phyloP scores from a whole-genome alignment of 2,113 vertebrate species.

The Macquaria australasica region DNA sequence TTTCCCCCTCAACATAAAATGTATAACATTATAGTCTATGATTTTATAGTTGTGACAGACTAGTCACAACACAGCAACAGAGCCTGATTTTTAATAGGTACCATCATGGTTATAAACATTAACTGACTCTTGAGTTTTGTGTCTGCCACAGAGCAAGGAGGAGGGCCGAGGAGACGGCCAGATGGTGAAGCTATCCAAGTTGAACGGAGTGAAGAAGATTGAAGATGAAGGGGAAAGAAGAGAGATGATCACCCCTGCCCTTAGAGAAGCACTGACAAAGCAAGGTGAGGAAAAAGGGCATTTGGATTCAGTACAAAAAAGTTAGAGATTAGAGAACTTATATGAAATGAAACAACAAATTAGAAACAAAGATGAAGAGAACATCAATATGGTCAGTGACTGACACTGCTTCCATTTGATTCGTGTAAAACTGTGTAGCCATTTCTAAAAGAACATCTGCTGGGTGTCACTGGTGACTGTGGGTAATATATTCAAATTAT shows the following conservation, averaged over 20 bases:
- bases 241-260: conserved; percentile 94
- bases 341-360: background rate
- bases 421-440: background rate
- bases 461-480: conserved; percentile 33
- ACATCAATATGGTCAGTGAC: background rate
- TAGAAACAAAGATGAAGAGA: background rate
- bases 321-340: background rate
- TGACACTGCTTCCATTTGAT: background rate
- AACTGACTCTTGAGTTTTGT: conserved; percentile 44
- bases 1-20: background rate
- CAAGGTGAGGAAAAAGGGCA: conserved; percentile 87
- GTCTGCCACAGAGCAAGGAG: conserved; percentile 81
- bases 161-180: conserved; percentile 58
- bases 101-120: background rate
- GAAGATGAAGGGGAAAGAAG: conserved; percentile 82
- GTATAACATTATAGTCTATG: background rate
- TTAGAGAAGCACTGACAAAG: conserved; percentile 90
- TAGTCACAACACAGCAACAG: background rate
- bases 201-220: conserved; percentile 69
- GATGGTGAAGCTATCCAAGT: conserved; percentile 66
- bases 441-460: conserved; percentile 54
- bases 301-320: background rate
- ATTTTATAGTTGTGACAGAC: background rate
- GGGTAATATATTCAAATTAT: conserved; percentile 55
- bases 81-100: background rate